phyloP scores from a whole-genome alignment of 2,113 vertebrate genomes.

The Eleginops maclovinus region DNA sequence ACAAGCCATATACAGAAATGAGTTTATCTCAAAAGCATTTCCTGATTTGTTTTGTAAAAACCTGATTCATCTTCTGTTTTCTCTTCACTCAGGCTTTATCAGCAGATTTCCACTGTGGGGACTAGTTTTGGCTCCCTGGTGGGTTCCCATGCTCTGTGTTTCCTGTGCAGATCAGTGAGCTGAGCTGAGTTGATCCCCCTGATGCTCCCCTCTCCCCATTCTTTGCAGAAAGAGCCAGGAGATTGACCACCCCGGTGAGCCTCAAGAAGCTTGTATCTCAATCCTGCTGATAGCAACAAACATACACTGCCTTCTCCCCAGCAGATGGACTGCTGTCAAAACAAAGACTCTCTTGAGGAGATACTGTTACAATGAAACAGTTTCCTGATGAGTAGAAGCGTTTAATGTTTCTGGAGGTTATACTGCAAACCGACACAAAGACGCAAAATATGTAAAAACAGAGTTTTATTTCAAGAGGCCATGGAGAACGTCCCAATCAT shows the following conservation, averaged over 20 bases:
- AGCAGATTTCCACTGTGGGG: slow-evolving; percentile 45
- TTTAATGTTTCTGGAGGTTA: not conserved
- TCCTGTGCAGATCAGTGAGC: slow-evolving; percentile 75
- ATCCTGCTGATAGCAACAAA: slow-evolving; percentile 50
- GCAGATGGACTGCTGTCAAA: slow-evolving; percentile 45
- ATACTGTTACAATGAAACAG: slow-evolving; percentile 2
- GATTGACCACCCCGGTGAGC: slow-evolving; percentile 65
- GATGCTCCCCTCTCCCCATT: slow-evolving; percentile 64
- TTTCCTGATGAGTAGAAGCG: not conserved
- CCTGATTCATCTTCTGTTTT: slow-evolving; percentile 13
- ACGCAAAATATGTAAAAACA: not conserved
- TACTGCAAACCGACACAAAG: not conserved
- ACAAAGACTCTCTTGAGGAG: slow-evolving; percentile 28
- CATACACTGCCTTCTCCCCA: slow-evolving; percentile 29
- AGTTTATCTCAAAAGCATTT: slow-evolving; percentile 2
- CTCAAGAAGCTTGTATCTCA: slow-evolving; percentile 55
- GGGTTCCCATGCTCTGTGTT: slow-evolving; percentile 75
- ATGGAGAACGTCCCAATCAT: slow-evolving; percentile 23
- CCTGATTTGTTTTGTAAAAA: slow-evolving; percentile 1
- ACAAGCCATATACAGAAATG: not conserved
- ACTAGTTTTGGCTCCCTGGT: slow-evolving; percentile 47
- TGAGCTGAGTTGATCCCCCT: slow-evolving; percentile 72
- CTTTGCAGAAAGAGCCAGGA: slow-evolving; percentile 56
- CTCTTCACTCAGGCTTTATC: slow-evolving; percentile 33
- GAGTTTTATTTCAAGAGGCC: not conserved